Percentiles rank a stretch among this genome's conserved stretches.
phyloP scores from a whole-genome alignment of 1,140 invertebrate species.

The Bombus fervidus region DNA sequence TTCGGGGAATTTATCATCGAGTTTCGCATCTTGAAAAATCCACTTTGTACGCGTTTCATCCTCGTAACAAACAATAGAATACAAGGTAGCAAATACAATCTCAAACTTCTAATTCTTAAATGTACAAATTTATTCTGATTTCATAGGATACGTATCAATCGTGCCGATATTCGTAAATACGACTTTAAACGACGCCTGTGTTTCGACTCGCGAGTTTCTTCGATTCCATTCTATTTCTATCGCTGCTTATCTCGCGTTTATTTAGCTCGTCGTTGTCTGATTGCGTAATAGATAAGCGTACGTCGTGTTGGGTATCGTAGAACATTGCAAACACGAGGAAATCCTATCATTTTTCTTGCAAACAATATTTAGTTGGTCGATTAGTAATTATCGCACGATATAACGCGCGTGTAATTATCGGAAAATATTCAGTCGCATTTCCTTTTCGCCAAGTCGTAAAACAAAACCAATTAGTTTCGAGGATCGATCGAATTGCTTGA shows the following conservation, averaged over 20 bases:
- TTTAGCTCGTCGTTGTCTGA: not conserved
- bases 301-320: too few relatives aligned
- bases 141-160: not conserved
- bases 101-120: not conserved
- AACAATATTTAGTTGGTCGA: too few relatives aligned
- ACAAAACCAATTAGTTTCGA: not conserved
- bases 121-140: not conserved
- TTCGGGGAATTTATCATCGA: not conserved
- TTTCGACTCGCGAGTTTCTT: not conserved
- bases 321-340: not conserved
- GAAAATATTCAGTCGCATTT: too few relatives aligned
- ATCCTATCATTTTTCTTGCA: too few relatives aligned
- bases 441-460: not conserved
- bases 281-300: slow-evolving; percentile 15
- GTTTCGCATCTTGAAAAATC: not conserved
- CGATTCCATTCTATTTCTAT: not conserved
- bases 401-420: too few relatives aligned
- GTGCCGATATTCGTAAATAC: not conserved
- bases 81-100: not conserved
- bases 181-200: not conserved
- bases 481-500: not conserved
- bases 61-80: not conserved
- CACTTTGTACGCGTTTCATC: not conserved
- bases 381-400: too few relatives aligned
- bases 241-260: not conserved